Percentiles rank a stretch among this genome's conserved stretches.
Evolutionary conservation across 2,113 vertebrate species (phyloP).

Genomic region (Arvicanthis niloticus): DNA sequence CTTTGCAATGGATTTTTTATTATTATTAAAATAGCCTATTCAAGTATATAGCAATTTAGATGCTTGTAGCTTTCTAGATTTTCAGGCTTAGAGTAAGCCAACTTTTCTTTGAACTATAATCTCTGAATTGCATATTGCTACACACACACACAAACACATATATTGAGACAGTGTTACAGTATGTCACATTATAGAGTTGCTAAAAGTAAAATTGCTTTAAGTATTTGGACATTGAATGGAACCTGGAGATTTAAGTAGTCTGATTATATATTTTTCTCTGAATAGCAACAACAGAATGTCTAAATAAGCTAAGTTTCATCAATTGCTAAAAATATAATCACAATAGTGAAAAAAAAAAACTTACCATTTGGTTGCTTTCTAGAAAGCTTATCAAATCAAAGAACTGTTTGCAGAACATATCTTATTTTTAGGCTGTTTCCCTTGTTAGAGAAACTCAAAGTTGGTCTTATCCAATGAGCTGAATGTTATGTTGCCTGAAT

Average conservation of each 20-base stretch:
- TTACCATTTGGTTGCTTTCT: constrained; percentile 12
- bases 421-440: constrained; percentile 42
- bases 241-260: neutral
- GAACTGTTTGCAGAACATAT: neutral
- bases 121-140: neutral
- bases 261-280: constrained; percentile 56
- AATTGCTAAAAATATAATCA: constrained; percentile 10
- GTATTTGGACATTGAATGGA: constrained; percentile 42
- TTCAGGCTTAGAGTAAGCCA: constrained; percentile 39
- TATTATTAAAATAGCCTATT: constrained; percentile 66
- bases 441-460: constrained; percentile 22
- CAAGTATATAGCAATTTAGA: constrained; percentile 53
- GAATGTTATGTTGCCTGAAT: neutral
- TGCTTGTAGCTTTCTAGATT: constrained; percentile 50
- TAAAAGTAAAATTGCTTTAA: constrained; percentile 43
- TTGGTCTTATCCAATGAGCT: neutral
- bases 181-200: neutral
- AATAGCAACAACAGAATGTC: constrained; percentile 23
- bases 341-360: constrained; percentile 30
- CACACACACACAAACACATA: neutral
- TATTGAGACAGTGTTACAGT: neutral
- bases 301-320: constrained; percentile 23
- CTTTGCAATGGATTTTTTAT: constrained; percentile 56
- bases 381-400: constrained; percentile 24
- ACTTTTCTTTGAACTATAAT: constrained; percentile 58